Percentiles rank a stretch among this genome's conserved stretches.
These are phyloP conservation scores for Ferdinandea cuprea DNA, from an alignment of 2,888 invertebrate genomes.

Conservation along the genomic window DNA sequence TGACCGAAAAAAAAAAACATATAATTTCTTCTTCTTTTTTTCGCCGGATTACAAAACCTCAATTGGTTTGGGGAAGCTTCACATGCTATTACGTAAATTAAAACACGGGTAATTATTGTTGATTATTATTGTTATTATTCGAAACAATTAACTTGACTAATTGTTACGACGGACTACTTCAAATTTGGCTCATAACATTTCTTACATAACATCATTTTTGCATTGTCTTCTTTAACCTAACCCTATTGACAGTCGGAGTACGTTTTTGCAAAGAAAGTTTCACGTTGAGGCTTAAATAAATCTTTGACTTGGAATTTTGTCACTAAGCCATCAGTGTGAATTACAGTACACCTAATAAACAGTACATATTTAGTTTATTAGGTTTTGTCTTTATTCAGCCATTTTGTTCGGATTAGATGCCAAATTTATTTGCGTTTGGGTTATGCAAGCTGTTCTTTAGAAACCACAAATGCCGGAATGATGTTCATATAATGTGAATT, in stretches of 20 bases:
- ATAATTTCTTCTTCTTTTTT: constrained; percentile 4
- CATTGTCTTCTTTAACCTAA: constrained; percentile 20
- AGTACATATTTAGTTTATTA: no score
- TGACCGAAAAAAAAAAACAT: constrained; percentile 11
- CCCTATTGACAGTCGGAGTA: constrained; percentile 7
- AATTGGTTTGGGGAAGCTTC: constrained; percentile 22
- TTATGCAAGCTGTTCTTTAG: no score
- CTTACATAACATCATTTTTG: constrained; percentile 37
- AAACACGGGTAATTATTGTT: constrained; percentile 30
- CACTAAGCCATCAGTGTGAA: not conserved
- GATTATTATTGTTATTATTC: constrained; percentile 24
- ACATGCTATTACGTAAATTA: constrained; percentile 41
- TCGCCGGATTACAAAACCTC: constrained; percentile 45
- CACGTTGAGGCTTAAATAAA: not conserved
- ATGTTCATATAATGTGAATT: no score
- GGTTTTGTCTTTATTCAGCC: no score
- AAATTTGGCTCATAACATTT: not conserved
- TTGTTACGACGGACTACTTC: constrained; percentile 8
- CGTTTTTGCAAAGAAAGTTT: constrained; percentile 34
- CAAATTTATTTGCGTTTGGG: no score
- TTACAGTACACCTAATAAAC: no score
- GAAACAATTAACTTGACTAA: constrained; percentile 35
- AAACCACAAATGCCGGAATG: no score
- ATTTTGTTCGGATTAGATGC: no score
- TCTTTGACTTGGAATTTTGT: not conserved